phyloP scores from a whole-genome alignment of 2,797 vertebrate genomes.

The Coccyzus lansbergi region DNA sequence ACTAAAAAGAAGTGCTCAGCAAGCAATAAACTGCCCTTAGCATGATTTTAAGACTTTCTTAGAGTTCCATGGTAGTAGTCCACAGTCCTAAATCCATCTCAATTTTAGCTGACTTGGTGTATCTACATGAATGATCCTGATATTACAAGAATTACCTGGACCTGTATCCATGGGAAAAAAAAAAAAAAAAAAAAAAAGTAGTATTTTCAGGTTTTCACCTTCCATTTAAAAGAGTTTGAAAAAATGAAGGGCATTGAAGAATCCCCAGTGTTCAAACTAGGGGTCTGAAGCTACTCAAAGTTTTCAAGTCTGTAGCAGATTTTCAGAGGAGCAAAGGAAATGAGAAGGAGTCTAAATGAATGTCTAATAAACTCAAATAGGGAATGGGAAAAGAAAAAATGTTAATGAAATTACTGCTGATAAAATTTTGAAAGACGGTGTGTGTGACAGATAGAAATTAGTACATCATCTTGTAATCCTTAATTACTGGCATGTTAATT shows the following conservation, averaged over 20 bases:
- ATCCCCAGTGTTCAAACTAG: background rate
- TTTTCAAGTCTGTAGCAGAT: background rate
- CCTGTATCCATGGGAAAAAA: background rate
- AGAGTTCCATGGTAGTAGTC: background rate
- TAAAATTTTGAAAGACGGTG: constrained; percentile 40
- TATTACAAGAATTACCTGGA: constrained; percentile 1
- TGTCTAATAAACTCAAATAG: constrained; percentile 37
- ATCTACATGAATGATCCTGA: background rate
- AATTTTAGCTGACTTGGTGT: background rate
- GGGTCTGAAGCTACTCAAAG: background rate
- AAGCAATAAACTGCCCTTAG: background rate
- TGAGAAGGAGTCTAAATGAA: constrained; percentile 31
- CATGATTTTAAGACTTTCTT: background rate
- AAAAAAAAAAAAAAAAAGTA: background rate
- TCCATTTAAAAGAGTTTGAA: background rate
- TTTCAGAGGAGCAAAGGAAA: constrained; percentile 10
- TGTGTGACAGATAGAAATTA: constrained; percentile 21
- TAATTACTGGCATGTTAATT: constrained; percentile 61
- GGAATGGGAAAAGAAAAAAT: constrained; percentile 21
- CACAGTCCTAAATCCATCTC: background rate
- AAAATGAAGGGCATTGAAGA: background rate
- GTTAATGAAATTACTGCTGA: constrained; percentile 60
- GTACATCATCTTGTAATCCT: constrained; percentile 53
- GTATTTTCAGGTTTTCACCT: background rate
- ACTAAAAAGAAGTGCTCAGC: background rate